Conservation (phyloP, 1,140 invertebrate genomes). For the Plutomurus gul region DNA sequence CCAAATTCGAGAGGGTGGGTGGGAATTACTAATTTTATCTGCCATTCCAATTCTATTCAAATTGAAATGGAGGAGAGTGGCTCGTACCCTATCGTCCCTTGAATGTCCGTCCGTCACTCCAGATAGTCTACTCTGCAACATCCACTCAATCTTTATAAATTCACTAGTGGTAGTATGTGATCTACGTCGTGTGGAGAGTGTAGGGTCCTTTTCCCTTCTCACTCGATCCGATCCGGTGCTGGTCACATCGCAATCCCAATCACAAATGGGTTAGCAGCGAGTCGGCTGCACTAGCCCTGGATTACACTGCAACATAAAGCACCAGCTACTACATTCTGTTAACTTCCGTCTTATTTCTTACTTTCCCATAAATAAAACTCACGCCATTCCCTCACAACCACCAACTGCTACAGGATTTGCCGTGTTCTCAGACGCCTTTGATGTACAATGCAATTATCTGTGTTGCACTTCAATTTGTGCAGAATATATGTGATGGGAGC, state of each 20-base stretch:
- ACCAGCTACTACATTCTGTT: neutral
- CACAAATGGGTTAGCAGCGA: neutral
- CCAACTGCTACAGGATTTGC: too few relatives aligned
- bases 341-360: neutral
- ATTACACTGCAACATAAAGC: neutral
- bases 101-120: neutral
- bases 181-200: too few relatives aligned
- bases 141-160: too few relatives aligned
- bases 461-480: too few relatives aligned
- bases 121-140: neutral
- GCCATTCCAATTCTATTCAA: neutral
- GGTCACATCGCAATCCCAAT: neutral
- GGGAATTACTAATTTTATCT: slow-evolving; percentile 2
- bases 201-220: too few relatives aligned
- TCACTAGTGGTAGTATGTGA: too few relatives aligned
- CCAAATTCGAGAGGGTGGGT: neutral
- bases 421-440: too few relatives aligned
- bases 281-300: neutral
- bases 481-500: too few relatives aligned
- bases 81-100: neutral
- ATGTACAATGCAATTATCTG: too few relatives aligned
- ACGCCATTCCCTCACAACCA: neutral
- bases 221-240: neutral
- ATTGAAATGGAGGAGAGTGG: neutral
- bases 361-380: neutral